Evolutionary conservation across 2,113 vertebrate genomes (phyloP).

Genomic region (Rhadina sibilatrix): DNA sequence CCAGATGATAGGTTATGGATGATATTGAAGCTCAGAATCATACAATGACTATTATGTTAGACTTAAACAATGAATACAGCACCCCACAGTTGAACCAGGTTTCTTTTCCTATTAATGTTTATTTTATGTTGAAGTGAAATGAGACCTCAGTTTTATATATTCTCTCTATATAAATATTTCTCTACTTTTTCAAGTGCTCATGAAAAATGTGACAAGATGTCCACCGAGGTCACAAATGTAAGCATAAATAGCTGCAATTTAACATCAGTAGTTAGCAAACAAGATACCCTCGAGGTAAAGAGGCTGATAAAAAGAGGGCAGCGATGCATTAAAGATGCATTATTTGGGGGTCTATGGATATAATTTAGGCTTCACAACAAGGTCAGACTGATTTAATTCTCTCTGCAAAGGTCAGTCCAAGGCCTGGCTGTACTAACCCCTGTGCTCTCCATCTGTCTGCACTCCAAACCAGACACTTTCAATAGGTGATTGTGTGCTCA

Average conservation of each 20-base stretch:
- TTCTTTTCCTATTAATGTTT: slow-evolving; percentile 38
- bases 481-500: slow-evolving; percentile 73
- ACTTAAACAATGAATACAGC: background rate
- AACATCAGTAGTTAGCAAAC: slow-evolving; percentile 64
- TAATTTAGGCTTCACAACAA: slow-evolving; percentile 69
- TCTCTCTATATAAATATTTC: background rate
- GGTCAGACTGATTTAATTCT: slow-evolving; percentile 71
- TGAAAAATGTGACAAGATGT: slow-evolving; percentile 58
- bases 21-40: background rate
- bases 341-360: slow-evolving; percentile 66
- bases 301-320: slow-evolving; percentile 64
- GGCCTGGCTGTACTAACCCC: slow-evolving; percentile 69
- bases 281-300: slow-evolving; percentile 61
- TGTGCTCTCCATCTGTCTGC: slow-evolving; percentile 65
- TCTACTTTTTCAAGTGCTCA: slow-evolving; percentile 13
- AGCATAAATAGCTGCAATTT: slow-evolving; percentile 64
- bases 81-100: background rate
- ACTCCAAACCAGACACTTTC: slow-evolving; percentile 65
- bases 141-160: slow-evolving; percentile 38
- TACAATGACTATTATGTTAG: slow-evolving; percentile 22
- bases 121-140: slow-evolving; percentile 20
- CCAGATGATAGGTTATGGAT: background rate
- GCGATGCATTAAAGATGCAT: slow-evolving; percentile 65
- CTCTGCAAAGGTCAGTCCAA: slow-evolving; percentile 66
- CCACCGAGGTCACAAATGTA: slow-evolving; percentile 54